A percentile compares a stretch with the other conserved stretches of the same genome.
Conservation (phyloP, 2,797 vertebrate species). For the Mycteria americana region DNA sequence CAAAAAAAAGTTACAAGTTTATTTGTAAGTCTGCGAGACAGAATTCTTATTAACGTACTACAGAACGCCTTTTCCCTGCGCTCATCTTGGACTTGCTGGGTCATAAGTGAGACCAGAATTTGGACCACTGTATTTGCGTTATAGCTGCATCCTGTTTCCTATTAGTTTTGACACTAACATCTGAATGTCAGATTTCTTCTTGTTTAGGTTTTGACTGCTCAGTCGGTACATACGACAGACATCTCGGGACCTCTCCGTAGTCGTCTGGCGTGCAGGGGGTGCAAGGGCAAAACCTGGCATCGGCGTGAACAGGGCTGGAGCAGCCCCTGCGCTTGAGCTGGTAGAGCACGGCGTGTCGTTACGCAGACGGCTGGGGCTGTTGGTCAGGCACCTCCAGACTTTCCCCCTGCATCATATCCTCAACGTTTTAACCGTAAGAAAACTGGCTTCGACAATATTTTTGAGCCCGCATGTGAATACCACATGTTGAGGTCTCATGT, state of each 20-base stretch:
- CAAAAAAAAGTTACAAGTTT: constrained; percentile 21
- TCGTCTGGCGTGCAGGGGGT: neutral
- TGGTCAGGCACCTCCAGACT: neutral
- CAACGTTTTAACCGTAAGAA: neutral
- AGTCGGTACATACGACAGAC: neutral
- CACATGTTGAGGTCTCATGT: constrained; percentile 68
- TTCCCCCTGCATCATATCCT: neutral
- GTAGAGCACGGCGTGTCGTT: neutral
- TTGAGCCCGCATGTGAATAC: constrained; percentile 62
- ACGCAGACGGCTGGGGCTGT: neutral
- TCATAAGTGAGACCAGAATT: neutral
- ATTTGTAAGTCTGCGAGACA: constrained; percentile 16
- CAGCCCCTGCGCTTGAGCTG: neutral
- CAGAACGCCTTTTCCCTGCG: neutral
- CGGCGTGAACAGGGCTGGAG: neutral
- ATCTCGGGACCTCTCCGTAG: neutral
- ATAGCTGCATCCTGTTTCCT: constrained; percentile 16
- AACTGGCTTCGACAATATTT: constrained; percentile 33
- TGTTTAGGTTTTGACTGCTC: constrained; percentile 4
- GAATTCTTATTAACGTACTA: neutral
- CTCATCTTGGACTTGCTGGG: neutral
- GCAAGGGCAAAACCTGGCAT: neutral
- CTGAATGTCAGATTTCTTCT: constrained; percentile 50
- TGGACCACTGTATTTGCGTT: neutral
- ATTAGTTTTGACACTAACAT: constrained; percentile 38